These are phyloP conservation scores for Nomada ferruginata DNA, from an alignment of 2,888 invertebrate genomes.

Conservation along the genomic window DNA sequence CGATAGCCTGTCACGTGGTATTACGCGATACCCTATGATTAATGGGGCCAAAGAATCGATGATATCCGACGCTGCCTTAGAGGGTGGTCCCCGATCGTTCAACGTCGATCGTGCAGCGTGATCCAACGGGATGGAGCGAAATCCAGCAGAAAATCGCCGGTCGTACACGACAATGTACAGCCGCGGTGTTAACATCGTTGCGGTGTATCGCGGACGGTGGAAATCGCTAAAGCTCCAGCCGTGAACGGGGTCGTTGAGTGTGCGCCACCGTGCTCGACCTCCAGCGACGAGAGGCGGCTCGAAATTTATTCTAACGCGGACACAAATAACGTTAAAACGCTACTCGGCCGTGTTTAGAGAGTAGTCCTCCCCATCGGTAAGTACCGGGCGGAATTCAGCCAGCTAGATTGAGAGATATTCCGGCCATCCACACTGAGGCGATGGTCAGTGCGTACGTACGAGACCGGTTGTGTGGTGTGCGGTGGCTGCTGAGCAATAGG, in stretches of 20 bases:
- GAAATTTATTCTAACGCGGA: constrained; percentile 61
- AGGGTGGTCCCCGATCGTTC: constrained; percentile 30
- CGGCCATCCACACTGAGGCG: constrained; percentile 70
- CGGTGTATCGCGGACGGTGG: not conserved
- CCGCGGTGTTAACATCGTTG: not conserved
- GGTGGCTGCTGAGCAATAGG: constrained; percentile 61
- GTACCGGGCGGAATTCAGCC: constrained; percentile 81
- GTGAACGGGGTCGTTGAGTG: constrained; percentile 10
- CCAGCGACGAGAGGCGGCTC: constrained; percentile 43
- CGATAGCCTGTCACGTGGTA: constrained; percentile 38
- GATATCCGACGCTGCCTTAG: constrained; percentile 35
- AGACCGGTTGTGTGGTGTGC: constrained; percentile 54
- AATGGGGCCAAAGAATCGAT: constrained; percentile 39
- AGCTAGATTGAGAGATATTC: constrained; percentile 84
- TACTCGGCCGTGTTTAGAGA: constrained; percentile 63
- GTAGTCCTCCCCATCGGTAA: constrained; percentile 64
- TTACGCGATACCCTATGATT: constrained; percentile 46
- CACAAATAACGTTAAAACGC: constrained; percentile 65
- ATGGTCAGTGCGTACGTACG: constrained; percentile 70
- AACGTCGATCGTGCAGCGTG: not conserved
- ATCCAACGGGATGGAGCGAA: not conserved
- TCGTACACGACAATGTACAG: not conserved
- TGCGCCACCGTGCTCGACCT: constrained; percentile 41
- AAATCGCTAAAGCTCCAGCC: not conserved
- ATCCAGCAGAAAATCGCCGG: not conserved